Base-by-base conservation (phyloP, 1,140 invertebrate species). In the Helicoverpa zea region DNA sequence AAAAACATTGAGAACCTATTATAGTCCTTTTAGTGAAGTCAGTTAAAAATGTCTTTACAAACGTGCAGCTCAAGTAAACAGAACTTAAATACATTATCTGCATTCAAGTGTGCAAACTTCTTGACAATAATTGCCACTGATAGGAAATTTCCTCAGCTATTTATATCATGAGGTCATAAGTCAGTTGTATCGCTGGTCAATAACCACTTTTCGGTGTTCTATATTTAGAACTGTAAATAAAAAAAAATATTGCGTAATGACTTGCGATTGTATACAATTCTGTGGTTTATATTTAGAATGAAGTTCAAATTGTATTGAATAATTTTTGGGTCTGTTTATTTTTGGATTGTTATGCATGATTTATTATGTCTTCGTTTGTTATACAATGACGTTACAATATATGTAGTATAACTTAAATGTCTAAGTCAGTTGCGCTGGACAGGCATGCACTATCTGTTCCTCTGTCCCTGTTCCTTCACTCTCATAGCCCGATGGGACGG, bases 101-200 rank as follows among this genome's bases (percentile, higher is more conserved):
- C 14, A 49, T 16, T 11, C 1, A 49, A 66, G 16, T 66, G 63
- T 49, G 63, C 63, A 49, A 66, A 47, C 63, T 18, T 18, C 63
- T 49, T 49, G 18, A 66, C 43, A 23, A 49, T 49, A 18, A 66
- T 66, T 49, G 63, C 43, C 16, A 66, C 16, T 43, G 63, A 66
- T 66, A 66, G 43, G 63, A 66, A 66, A 66, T 66, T 66, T 66
- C 63, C 43, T 66, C 2, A 66, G 35, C 10, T 66, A 66, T 66
- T 47, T 18, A 66, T 66, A 66, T 16, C n/a, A 12, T 66, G 49
- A 66, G 63, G 63, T 66, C 43, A 47, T 66, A 66, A 49, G 30
- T 23, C 63, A 18, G 49, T n/a, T 16, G n/a, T 18, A 30, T 63
- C 4, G 61, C 18, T 66, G 35, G 63, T 66, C 63, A 49, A 49